Conservation (phyloP, 2,113 vertebrate species). For the Thomomys bottae region DNA sequence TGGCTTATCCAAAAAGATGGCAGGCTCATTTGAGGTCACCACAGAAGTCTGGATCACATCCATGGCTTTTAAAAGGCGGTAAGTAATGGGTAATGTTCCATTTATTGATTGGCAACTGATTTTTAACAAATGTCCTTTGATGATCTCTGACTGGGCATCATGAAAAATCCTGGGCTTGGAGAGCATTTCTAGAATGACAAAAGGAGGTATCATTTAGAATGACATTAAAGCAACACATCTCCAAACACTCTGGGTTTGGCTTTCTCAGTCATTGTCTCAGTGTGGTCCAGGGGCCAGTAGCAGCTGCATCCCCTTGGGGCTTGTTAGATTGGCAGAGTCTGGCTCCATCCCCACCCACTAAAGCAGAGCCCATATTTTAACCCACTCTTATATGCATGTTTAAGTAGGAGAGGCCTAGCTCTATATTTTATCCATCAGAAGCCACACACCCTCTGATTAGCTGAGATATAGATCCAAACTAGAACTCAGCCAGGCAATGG, state of each 20-base stretch:
- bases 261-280: not conserved
- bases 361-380: not conserved
- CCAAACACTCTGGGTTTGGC: not conserved
- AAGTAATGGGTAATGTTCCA: slow-evolving; percentile 58
- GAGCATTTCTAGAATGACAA: slow-evolving; percentile 65
- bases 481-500: too few relatives aligned
- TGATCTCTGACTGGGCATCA: slow-evolving; percentile 48
- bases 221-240: not conserved
- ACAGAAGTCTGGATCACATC: accelerated
- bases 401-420: not conserved
- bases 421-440: not conserved
- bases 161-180: slow-evolving; percentile 70
- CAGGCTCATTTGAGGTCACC: slow-evolving; percentile 5
- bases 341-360: too few relatives aligned
- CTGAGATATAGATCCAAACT: too few relatives aligned
- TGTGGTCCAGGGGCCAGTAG: not conserved
- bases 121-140: slow-evolving; percentile 66
- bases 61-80: slow-evolving; percentile 36
- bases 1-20: slow-evolving; percentile 58
- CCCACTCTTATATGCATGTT: not conserved
- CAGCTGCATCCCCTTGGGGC: too few relatives aligned
- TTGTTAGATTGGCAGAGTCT: too few relatives aligned
- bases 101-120: slow-evolving; percentile 66
- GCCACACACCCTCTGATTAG: too few relatives aligned
- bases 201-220: not conserved